Evolutionary conservation across 2,797 vertebrate genomes (phyloP).

Genomic region (Xiphorhynchus erythropygius): DNA sequence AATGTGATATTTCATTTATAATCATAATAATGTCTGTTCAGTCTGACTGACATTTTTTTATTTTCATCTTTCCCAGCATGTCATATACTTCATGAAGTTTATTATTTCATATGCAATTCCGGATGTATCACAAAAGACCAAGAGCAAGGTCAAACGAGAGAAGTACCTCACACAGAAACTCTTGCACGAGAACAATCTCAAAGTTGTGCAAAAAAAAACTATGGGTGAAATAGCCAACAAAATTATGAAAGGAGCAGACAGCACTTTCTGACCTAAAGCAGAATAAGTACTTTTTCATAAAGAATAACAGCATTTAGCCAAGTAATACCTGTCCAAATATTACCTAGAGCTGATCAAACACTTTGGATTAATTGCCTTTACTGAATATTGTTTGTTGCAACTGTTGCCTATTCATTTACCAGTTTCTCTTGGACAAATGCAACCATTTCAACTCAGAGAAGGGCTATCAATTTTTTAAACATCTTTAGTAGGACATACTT

Average conservation of each 20-base stretch:
- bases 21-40: not conserved
- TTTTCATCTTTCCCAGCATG: constrained; percentile 80
- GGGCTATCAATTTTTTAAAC: not conserved
- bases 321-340: not conserved
- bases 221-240: constrained; percentile 69
- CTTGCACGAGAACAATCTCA: constrained; percentile 86
- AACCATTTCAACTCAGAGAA: not conserved
- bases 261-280: constrained; percentile 55
- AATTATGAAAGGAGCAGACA: constrained; percentile 19
- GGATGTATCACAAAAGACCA: constrained; percentile 85
- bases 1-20: not conserved
- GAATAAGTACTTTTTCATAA: constrained; percentile 57
- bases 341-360: not conserved
- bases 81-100: constrained; percentile 92
- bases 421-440: not conserved
- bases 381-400: constrained; percentile 4
- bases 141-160: constrained; percentile 88
- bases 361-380: not conserved
- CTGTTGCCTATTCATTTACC: not conserved
- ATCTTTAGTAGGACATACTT: not conserved
- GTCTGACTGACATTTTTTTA: constrained; percentile 6
- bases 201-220: constrained; percentile 77
- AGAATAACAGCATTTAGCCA: constrained; percentile 3
- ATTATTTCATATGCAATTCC: constrained; percentile 88
- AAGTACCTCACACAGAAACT: constrained; percentile 89